Evolutionary conservation across 2,113 vertebrate genomes (phyloP), one percentile per base, ranked within the genome.

Genomic region (Cyanoliseus patagonus): DNA sequence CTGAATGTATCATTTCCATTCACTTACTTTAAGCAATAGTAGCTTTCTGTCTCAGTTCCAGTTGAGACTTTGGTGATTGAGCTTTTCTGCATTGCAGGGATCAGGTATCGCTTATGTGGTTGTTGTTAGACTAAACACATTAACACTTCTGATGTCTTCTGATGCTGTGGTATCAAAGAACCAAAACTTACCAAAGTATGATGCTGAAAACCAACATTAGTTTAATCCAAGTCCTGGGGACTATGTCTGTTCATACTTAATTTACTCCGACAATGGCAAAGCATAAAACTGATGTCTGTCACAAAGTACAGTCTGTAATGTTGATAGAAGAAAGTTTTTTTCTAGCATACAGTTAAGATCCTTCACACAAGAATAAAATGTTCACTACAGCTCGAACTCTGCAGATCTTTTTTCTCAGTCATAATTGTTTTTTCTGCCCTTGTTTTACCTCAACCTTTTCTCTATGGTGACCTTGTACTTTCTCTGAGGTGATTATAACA

Each of bases 381-480:
- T 84, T 89, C 66, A 53, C 28, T 78, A 68, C 17, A 39, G 15
- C 47, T 88, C 69, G 62, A 93, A 70, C 41, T 17, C 28, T 30
- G 39, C 17, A 61, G 13, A 25, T 55, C 55, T 83, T 51, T 68
- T 81, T 88, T 20, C 23, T 80, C 41, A 23, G 17, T 52, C 11
- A 1, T 52, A 82, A 47, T 2, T 41, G 30, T 74, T 94, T 90
- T 86, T 90, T 35, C 20, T 86, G 47, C 46, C 37, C 49, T 85
- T 83, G 30, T 49, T 90, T 95, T 90, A 76, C 51, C 57, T 86
- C 73, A 90, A 35, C 72, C 35, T 86, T 83, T 93, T 86, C 68
- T 55, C 68, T 77, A 10, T 75, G 92, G 90, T 88, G 90, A 94
- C 51, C 33, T 90, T 81, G 86, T 93, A 77, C 76, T 88, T 94